A percentile compares a stretch with the other conserved stretches of the same genome.
Evolutionary conservation across 2,113 vertebrate species (phyloP).

Genomic region (Pelobates fuscus): DNA sequence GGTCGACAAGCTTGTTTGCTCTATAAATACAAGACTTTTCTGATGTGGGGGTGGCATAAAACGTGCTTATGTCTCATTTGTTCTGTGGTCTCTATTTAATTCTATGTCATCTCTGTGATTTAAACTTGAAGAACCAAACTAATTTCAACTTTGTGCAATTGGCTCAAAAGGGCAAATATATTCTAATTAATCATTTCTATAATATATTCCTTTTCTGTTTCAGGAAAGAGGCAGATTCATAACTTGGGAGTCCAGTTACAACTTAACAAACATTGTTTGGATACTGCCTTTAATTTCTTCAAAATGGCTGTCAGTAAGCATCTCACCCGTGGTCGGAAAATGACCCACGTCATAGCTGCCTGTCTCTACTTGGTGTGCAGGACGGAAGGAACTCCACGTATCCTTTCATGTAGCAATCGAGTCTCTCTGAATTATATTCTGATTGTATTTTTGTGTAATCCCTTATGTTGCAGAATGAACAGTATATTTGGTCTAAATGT

Average conservation of each 20-base stretch:
- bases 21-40: too few relatives aligned
- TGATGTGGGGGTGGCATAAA: too few relatives aligned
- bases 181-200: neutral
- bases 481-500: too few relatives aligned
- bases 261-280: conserved; percentile 91
- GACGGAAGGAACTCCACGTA: conserved; percentile 93
- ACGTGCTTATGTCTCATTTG: too few relatives aligned
- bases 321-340: conserved; percentile 84
- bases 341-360: conserved; percentile 84
- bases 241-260: conserved; percentile 92
- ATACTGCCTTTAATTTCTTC: conserved; percentile 97
- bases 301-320: conserved; percentile 93
- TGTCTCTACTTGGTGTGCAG: conserved; percentile 96
- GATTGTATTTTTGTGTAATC: too few relatives aligned
- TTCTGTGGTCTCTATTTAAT: too few relatives aligned
- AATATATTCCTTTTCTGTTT: conserved; percentile 49
- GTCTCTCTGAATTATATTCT: neutral
- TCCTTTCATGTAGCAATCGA: conserved; percentile 68
- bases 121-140: too few relatives aligned
- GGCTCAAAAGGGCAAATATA: too few relatives aligned
- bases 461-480: too few relatives aligned
- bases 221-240: conserved; percentile 84
- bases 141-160: too few relatives aligned
- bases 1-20: too few relatives aligned
- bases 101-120: too few relatives aligned